phyloP scores from a whole-genome alignment of 2,888 invertebrate species.

The Meandrusa payeni region DNA sequence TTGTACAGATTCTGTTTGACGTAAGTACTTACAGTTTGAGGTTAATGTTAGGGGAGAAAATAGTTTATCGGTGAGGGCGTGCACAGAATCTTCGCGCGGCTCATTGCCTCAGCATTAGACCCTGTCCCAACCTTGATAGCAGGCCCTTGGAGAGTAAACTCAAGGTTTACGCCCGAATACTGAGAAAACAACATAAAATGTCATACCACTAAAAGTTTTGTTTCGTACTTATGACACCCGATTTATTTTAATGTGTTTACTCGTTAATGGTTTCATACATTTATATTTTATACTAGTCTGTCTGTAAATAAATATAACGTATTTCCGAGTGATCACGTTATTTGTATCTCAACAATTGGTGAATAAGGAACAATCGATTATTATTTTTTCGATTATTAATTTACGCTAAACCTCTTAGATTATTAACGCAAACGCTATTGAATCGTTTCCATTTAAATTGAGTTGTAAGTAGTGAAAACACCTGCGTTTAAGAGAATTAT shows the following conservation, averaged over 20 bases:
- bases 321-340: no score
- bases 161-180: constrained; percentile 15
- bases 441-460: not conserved
- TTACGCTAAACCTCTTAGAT: no score
- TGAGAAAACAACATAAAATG: constrained; percentile 1
- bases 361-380: no score
- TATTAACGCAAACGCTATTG: no score
- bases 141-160: constrained; percentile 12
- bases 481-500: constrained; percentile 8
- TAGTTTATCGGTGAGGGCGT: constrained; percentile 21
- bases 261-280: no score
- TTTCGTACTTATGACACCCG: no score
- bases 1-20: constrained; percentile 4
- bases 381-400: no score
- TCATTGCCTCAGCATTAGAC: constrained; percentile 23
- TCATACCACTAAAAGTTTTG: no score
- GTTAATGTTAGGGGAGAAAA: constrained; percentile 22
- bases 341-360: no score
- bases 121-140: constrained; percentile 19
- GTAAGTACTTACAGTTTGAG: constrained; percentile 8
- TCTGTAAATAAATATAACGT: no score
- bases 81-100: constrained; percentile 22
- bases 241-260: no score
- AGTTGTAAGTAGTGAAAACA: not conserved
- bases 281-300: no score